These are phyloP conservation scores for Pionites leucogaster DNA, from an alignment of 2,113 vertebrate genomes.

Conservation along the genomic window DNA sequence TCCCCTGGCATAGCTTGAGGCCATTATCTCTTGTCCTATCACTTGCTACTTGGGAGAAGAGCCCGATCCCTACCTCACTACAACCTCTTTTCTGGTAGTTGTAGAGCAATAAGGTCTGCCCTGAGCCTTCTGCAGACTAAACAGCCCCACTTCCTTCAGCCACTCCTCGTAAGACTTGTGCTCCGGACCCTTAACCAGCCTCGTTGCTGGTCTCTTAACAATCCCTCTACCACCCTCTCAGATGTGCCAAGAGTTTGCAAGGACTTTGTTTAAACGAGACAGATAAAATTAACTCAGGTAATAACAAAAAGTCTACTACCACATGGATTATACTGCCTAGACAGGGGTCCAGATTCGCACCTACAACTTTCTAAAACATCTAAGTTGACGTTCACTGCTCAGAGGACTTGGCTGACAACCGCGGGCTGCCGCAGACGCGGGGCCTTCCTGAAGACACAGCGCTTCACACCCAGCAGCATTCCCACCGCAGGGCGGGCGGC, in stretches of 20 bases:
- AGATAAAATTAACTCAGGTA: background rate
- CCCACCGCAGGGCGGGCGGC: background rate
- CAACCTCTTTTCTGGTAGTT: background rate
- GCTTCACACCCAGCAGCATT: background rate
- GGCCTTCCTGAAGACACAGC: rapidly evolving
- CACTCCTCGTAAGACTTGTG: background rate
- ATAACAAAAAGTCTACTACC: background rate
- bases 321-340: rapidly evolving
- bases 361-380: background rate
- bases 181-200: background rate
- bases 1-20: background rate
- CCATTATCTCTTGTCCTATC: background rate
- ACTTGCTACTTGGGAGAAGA: background rate
- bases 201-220: background rate
- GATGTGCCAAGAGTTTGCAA: background rate
- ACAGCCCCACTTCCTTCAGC: background rate
- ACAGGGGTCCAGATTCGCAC: background rate
- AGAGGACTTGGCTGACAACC: background rate
- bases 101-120: background rate
- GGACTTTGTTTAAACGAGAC: background rate
- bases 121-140: background rate
- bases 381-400: rapidly evolving
- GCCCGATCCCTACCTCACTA: background rate
- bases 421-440: rapidly evolving
- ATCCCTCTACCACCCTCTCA: background rate